Conservation (phyloP, 1,140 invertebrate species). For the Hycleus phaleratus region DNA sequence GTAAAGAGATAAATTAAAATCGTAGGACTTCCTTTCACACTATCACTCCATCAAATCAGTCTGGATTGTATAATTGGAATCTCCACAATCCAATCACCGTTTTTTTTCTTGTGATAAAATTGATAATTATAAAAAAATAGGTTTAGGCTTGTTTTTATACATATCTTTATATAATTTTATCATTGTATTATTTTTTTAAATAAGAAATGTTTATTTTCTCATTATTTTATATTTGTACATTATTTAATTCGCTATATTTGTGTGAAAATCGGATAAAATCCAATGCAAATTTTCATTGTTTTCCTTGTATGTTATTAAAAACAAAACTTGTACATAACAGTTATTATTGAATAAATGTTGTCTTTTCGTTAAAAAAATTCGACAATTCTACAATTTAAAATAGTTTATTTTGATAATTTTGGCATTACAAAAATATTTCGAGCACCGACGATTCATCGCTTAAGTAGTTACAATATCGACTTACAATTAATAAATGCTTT, state of each 20-base stretch:
- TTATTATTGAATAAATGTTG: conserved; percentile 31
- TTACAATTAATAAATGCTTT: conserved; percentile 16
- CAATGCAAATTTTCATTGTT: background rate
- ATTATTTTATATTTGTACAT: conserved; percentile 17
- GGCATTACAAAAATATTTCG: background rate
- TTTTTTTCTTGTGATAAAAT: no score
- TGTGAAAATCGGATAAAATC: background rate
- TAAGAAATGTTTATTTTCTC: conserved; percentile 4
- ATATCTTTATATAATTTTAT: conserved; percentile 15
- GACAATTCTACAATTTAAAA: background rate
- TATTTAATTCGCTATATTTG: background rate
- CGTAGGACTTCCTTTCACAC: conserved; percentile 9
- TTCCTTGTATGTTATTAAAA: background rate
- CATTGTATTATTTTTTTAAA: conserved; percentile 5
- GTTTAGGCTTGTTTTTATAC: conserved; percentile 9
- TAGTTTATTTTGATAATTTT: no score
- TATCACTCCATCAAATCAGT: background rate
- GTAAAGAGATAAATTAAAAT: conserved; percentile 8
- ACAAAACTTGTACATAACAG: conserved; percentile 24
- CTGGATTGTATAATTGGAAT: no score
- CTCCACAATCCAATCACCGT: no score
- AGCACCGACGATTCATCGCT: conserved; percentile 15
- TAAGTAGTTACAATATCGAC: conserved; percentile 5
- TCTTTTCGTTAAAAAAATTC: conserved; percentile 25
- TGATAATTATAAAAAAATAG: no score